Conservation (phyloP, 2,797 vertebrate genomes). For the Peromyscus eremicus region DNA sequence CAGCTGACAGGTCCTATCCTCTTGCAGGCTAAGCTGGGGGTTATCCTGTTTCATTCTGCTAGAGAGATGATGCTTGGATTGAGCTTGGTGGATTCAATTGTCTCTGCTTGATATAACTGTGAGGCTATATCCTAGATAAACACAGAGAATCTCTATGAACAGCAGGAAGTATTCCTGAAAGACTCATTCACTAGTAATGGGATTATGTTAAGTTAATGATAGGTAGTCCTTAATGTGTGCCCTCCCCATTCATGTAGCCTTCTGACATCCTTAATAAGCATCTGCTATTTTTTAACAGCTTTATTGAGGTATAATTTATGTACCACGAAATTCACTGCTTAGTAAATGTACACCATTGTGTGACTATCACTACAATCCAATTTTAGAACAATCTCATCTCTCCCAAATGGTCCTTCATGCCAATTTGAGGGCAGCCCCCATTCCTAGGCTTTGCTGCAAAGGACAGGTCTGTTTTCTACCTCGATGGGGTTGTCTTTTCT, state of each 20-base stretch:
- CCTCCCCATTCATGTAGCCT: neutral
- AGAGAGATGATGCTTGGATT: slow-evolving; percentile 44
- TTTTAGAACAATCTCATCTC: slow-evolving; percentile 49
- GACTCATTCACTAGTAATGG: slow-evolving; percentile 48
- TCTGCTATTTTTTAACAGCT: slow-evolving; percentile 68
- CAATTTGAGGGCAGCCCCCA: neutral
- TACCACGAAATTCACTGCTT: slow-evolving; percentile 7
- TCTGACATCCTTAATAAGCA: slow-evolving; percentile 58
- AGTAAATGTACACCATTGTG: slow-evolving; percentile 38
- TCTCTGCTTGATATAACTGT: slow-evolving; percentile 66
- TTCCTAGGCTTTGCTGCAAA: neutral
- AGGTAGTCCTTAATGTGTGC: slow-evolving; percentile 40
- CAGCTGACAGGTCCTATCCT: neutral
- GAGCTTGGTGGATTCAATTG: slow-evolving; percentile 59
- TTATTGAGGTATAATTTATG: slow-evolving; percentile 70
- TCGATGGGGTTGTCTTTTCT: neutral
- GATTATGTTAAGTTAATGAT: slow-evolving; percentile 67
- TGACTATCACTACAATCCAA: neutral
- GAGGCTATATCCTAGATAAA: slow-evolving; percentile 53
- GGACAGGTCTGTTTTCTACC: neutral
- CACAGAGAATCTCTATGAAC: neutral
- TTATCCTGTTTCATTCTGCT: slow-evolving; percentile 58
- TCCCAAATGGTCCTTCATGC: neutral
- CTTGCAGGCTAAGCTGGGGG: slow-evolving; percentile 44
- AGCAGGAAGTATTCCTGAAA: slow-evolving; percentile 73